Evolutionary conservation across 2,888 invertebrate genomes (phyloP).

Genomic region (Dasypolia templi): DNA sequence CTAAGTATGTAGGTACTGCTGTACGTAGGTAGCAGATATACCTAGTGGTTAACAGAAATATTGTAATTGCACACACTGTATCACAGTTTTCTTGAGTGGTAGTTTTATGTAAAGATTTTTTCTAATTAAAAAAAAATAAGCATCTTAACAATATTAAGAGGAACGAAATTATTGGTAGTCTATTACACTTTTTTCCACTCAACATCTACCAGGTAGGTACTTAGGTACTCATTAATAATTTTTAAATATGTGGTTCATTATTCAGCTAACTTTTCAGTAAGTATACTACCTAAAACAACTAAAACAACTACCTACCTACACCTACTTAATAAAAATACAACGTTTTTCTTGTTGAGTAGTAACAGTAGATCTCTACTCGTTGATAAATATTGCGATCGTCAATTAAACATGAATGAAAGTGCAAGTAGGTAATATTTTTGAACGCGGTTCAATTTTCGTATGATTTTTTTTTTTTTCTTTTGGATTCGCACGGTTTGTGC

Average conservation of each 20-base stretch:
- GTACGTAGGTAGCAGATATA: too few relatives aligned
- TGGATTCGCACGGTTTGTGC: too few relatives aligned
- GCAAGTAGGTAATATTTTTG: constrained; percentile 21
- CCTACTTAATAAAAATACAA: not conserved
- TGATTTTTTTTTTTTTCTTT: too few relatives aligned
- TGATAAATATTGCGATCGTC: not conserved
- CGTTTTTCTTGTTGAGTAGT: not conserved
- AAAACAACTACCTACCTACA: too few relatives aligned
- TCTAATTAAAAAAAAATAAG: not conserved
- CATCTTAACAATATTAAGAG: not conserved
- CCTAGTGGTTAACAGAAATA: not conserved
- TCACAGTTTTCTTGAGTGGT: not conserved
- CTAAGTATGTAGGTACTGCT: too few relatives aligned
- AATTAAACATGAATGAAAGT: constrained; percentile 39
- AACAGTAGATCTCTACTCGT: not conserved
- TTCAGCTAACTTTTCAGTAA: not conserved
- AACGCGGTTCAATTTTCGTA: constrained; percentile 24
- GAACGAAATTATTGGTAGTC: not conserved
- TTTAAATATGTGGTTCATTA: not conserved
- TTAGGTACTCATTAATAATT: too few relatives aligned
- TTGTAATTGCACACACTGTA: not conserved
- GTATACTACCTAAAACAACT: too few relatives aligned
- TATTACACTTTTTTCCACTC: not conserved
- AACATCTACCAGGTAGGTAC: too few relatives aligned
- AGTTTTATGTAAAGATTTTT: too few relatives aligned